Conservation (phyloP, 2,113 vertebrate genomes). For the Ctenodactylus gundi region DNA sequence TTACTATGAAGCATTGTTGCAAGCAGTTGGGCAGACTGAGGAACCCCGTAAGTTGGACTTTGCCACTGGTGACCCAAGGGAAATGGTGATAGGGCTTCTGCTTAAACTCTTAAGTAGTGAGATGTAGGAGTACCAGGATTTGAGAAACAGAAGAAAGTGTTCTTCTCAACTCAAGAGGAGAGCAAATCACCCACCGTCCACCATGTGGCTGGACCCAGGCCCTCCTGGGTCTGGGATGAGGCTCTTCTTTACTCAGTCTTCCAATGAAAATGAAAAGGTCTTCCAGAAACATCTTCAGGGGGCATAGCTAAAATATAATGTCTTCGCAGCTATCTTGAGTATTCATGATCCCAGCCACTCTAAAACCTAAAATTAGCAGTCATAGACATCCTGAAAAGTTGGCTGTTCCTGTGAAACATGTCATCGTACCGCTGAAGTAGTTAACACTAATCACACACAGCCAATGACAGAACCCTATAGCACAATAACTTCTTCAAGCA, state of each 20-base stretch:
- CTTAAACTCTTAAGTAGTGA: background rate
- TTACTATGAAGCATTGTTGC: background rate
- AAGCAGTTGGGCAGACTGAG: background rate
- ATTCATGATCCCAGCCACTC: background rate
- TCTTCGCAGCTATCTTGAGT: background rate
- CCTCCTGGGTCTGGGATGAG: background rate
- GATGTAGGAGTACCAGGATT: background rate
- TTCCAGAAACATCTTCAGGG: background rate
- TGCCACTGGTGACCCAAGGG: background rate
- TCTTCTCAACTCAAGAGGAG: background rate
- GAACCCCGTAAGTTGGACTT: background rate
- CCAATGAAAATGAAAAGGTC: background rate
- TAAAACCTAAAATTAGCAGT: background rate
- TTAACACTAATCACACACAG: background rate
- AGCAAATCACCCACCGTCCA: background rate
- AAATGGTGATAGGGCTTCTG: background rate
- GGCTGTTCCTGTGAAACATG: background rate
- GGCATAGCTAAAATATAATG: background rate
- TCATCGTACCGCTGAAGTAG: background rate
- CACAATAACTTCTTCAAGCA: background rate
- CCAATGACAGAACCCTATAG: background rate
- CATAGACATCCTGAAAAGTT: background rate
- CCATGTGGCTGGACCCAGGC: background rate
- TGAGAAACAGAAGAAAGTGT: background rate
- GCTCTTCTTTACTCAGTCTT: background rate